These are phyloP conservation scores for Formica selysi DNA, from an alignment of 1,140 invertebrate genomes.

Conservation along the genomic window DNA sequence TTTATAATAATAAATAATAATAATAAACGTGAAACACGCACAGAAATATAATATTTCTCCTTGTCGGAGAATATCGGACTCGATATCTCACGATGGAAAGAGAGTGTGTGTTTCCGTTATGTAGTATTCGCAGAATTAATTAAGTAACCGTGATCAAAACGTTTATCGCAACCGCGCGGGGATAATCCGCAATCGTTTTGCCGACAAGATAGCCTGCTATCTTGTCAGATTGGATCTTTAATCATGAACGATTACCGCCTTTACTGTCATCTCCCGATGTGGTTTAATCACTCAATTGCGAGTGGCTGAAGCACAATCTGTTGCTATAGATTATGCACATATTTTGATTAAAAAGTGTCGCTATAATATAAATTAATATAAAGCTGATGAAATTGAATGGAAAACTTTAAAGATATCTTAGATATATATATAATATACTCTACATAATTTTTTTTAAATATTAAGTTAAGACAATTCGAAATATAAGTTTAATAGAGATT, in stretches of 20 bases:
- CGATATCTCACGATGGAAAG: neutral
- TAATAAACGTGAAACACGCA: neutral
- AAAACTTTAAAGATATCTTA: neutral
- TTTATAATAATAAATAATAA: too few species aligned
- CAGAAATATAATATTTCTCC: too few species aligned
- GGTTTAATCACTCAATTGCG: conserved; percentile 82
- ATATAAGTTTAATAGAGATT: neutral
- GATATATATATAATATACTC: neutral
- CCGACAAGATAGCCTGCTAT: conserved; percentile 40
- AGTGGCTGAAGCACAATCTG: conserved; percentile 25
- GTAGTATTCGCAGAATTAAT: conserved; percentile 64
- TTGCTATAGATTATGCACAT: neutral
- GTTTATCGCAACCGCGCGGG: conserved; percentile 76
- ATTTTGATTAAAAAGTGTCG: neutral
- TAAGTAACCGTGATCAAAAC: conserved; percentile 66
- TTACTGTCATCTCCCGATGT: conserved; percentile 80
- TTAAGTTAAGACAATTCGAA: neutral
- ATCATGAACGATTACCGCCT: conserved; percentile 67
- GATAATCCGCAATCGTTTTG: conserved; percentile 84
- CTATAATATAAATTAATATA: neutral
- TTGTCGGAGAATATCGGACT: neutral
- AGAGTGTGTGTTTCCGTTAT: neutral
- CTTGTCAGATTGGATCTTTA: conserved; percentile 55
- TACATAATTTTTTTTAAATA: neutral
- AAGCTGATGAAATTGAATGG: neutral